phyloP scores from a whole-genome alignment of 2,888 invertebrate genomes.

The Mellilla xanthometata region DNA sequence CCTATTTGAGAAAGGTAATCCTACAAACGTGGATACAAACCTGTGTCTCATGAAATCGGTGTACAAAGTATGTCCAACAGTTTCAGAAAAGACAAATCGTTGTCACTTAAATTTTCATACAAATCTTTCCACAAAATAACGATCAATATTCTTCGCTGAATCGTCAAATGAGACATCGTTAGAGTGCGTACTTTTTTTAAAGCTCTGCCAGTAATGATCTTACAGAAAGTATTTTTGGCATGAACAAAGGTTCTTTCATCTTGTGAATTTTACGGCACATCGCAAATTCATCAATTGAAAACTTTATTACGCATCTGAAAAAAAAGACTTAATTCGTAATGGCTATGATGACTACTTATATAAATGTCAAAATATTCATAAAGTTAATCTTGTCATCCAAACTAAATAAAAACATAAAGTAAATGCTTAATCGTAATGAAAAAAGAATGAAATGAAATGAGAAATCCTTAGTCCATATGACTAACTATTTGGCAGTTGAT shows the following conservation, averaged over 20 bases:
- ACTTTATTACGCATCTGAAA: slow-evolving; percentile 3
- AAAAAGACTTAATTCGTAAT: too few relatives aligned
- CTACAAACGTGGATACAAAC: not conserved
- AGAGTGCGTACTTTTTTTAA: slow-evolving; percentile 1
- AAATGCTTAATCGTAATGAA: too few relatives aligned
- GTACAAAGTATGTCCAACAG: not conserved
- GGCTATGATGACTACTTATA: too few relatives aligned
- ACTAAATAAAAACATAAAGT: too few relatives aligned
- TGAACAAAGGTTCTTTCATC: slow-evolving; percentile 8
- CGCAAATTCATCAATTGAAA: not conserved
- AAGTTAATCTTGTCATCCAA: too few relatives aligned
- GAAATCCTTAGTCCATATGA: slow-evolving; percentile 17
- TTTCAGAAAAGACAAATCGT: too few relatives aligned
- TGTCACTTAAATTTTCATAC: too few relatives aligned
- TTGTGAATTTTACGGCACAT: slow-evolving; percentile 4
- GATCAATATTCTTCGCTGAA: not conserved
- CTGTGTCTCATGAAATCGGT: not conserved
- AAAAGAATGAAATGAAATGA: too few relatives aligned
- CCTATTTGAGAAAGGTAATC: slow-evolving; percentile 3
- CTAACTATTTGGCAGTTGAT: slow-evolving; percentile 27
- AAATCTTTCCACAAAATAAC: too few relatives aligned
- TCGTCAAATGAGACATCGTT: not conserved
- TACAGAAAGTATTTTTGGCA: slow-evolving; percentile 15
- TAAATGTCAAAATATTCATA: too few relatives aligned
- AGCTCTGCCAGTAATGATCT: slow-evolving; percentile 4